phyloP scores from a whole-genome alignment of 2,888 invertebrate species.

The Odontomyia ornata region DNA sequence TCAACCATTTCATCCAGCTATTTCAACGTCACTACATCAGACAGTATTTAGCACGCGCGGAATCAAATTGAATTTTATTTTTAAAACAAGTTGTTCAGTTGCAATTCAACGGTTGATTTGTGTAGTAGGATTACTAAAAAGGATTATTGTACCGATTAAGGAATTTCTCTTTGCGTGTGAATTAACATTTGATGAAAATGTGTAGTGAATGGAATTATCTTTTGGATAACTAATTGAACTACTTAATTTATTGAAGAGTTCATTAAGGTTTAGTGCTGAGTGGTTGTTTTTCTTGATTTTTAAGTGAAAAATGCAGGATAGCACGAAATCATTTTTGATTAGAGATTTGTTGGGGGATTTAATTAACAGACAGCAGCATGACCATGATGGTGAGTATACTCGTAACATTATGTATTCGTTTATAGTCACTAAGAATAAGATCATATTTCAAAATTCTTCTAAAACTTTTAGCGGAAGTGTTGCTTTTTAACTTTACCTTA shows the following conservation, averaged over 20 bases:
- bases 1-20: constrained; percentile 24
- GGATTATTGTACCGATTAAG: neutral
- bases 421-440: no score
- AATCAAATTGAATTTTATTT: constrained; percentile 33
- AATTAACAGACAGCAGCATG: constrained; percentile 59
- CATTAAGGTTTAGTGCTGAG: no score
- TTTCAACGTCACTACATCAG: constrained; percentile 17
- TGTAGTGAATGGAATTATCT: constrained; percentile 5
- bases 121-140: constrained; percentile 19
- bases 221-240: no score
- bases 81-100: constrained; percentile 46
- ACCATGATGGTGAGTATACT: constrained; percentile 65
- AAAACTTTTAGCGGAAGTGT: no score
- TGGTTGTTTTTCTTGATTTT: neutral
- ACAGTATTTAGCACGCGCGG: constrained; percentile 27
- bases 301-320: constrained; percentile 66
- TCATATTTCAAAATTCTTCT: no score
- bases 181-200: neutral
- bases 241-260: neutral
- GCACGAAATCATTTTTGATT: constrained; percentile 83
- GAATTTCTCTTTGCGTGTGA: neutral
- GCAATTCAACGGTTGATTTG: constrained; percentile 47
- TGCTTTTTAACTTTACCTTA: no score
- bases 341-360: constrained; percentile 82
- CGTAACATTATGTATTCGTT: neutral